Evolutionary conservation across 1,140 invertebrate genomes (phyloP).

Genomic region (Cydia splendana): DNA sequence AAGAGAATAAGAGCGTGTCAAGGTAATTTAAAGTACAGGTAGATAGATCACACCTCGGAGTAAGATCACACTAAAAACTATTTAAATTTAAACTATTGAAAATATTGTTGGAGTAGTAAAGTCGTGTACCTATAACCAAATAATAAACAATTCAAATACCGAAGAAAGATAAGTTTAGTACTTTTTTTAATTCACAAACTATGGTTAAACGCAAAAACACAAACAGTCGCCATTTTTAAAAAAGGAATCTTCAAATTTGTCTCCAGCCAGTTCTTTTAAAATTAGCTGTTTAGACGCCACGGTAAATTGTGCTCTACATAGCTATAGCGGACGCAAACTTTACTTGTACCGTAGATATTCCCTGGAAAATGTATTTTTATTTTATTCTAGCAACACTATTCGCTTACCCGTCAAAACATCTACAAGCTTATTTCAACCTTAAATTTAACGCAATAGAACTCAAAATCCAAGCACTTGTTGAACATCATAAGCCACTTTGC

Average conservation of each 20-base stretch:
- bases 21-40: no score
- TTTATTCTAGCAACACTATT: constrained; percentile 52
- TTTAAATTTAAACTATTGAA: no score
- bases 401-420: constrained; percentile 40
- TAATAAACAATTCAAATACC: no score
- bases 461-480: neutral
- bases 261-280: constrained; percentile 66
- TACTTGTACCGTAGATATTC: constrained; percentile 75
- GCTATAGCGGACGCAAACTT: constrained; percentile 70
- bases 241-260: constrained; percentile 54
- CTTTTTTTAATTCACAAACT: neutral
- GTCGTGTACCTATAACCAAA: no score
- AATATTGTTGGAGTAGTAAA: no score
- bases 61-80: no score
- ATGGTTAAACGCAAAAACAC: constrained; percentile 33
- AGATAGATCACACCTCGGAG: no score
- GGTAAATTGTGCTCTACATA: constrained; percentile 64
- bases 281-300: constrained; percentile 74
- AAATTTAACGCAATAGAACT: constrained; percentile 9
- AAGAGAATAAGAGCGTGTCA: no score
- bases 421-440: constrained; percentile 39
- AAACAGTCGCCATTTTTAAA: constrained; percentile 51
- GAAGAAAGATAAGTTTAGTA: neutral
- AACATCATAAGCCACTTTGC: constrained; percentile 4
- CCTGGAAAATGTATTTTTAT: constrained; percentile 78